A percentile compares a stretch with the other conserved stretches of the same genome.
These are phyloP conservation scores for Salvelinus sp. DNA, from an alignment of 2,113 vertebrate genomes.

Conservation along the genomic window DNA sequence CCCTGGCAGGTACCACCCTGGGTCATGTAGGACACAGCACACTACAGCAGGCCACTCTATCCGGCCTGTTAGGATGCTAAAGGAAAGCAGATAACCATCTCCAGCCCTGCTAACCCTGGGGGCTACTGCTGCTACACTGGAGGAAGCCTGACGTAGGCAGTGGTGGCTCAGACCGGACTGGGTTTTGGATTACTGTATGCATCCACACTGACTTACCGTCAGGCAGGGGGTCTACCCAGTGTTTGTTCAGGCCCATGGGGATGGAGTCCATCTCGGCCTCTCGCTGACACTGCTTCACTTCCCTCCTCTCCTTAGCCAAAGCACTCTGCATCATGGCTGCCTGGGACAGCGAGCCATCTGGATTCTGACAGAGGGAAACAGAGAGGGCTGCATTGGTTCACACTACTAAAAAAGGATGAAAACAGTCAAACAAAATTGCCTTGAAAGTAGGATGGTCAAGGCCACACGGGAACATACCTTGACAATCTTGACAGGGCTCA, in stretches of 20 bases:
- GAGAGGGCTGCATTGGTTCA: not conserved
- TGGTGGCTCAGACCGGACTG: not conserved
- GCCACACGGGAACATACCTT: constrained; percentile 77
- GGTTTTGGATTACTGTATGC: not conserved
- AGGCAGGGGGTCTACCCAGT: constrained; percentile 98
- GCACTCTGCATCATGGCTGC: constrained; percentile 99
- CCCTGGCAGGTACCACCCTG: constrained; percentile 22
- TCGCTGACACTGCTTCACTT: constrained; percentile 93
- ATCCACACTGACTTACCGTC: constrained; percentile 77
- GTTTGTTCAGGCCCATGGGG: constrained; percentile 97
- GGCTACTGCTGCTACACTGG: constrained; percentile 33
- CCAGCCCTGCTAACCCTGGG: too few species aligned
- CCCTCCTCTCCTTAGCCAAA: constrained; percentile 91
- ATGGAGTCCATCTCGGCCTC: constrained; percentile 99
- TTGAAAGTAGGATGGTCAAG: not conserved
- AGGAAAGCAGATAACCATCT: too few species aligned
- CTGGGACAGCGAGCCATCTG: constrained; percentile 95
- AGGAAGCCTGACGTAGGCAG: constrained; percentile 56
- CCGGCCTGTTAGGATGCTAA: constrained; percentile 20
- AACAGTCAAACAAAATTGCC: not conserved
- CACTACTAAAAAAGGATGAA: not conserved
- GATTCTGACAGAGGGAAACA: constrained; percentile 78
- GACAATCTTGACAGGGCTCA: constrained; percentile 98
- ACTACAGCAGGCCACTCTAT: constrained; percentile 34
- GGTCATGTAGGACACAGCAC: constrained; percentile 19